These are phyloP conservation scores for Carassius carassius DNA, from an alignment of 2,113 vertebrate genomes.

Conservation along the genomic window DNA sequence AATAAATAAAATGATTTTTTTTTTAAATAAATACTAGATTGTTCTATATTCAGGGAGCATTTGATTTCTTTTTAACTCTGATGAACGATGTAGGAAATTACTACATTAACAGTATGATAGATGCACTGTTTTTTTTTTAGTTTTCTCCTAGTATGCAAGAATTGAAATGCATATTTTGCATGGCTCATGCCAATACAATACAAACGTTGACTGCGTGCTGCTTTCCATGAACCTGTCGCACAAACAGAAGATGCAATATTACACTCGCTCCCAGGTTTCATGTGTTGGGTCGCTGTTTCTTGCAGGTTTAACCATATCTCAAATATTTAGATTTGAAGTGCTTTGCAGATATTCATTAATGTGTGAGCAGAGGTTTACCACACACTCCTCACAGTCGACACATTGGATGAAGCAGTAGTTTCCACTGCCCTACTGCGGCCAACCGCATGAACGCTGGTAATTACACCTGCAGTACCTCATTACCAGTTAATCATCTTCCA, in stretches of 20 bases:
- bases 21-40: not conserved
- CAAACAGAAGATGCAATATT: conserved; percentile 79
- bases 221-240: conserved; percentile 80
- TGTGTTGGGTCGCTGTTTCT: conserved; percentile 11
- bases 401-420: not conserved
- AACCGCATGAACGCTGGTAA: not conserved
- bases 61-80: not conserved
- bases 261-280: conserved; percentile 66
- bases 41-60: not conserved
- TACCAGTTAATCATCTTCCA: not conserved
- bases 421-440: not conserved
- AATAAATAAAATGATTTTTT: too few relatives aligned
- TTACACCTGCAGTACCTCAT: not conserved
- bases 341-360: not conserved
- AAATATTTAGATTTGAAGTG: conserved; percentile 7
- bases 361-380: not conserved
- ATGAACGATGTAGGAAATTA: not conserved
- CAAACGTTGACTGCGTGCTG: conserved; percentile 65
- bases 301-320: not conserved
- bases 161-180: not conserved
- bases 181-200: not conserved
- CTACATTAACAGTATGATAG: not conserved
- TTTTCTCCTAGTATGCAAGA: not conserved
- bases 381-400: not conserved
- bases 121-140: not conserved